These are phyloP conservation scores for Candoia aspera DNA, from an alignment of 2,113 vertebrate species.

Conservation along the genomic window DNA sequence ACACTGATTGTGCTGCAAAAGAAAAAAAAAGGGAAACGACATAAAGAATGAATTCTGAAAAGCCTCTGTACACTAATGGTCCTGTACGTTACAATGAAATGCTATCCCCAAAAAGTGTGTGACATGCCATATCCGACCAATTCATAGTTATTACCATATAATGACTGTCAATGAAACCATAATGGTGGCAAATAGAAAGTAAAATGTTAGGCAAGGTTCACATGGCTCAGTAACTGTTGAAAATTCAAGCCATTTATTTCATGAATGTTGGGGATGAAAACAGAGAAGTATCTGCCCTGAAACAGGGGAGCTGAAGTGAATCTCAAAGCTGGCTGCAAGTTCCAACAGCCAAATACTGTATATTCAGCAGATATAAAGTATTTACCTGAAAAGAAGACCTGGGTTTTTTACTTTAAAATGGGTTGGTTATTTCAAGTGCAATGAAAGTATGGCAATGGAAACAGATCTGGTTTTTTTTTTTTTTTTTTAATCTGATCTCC, in stretches of 20 bases:
- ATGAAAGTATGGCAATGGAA: background rate
- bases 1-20: slow-evolving; percentile 58
- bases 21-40: background rate
- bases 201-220: slow-evolving; percentile 48
- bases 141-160: slow-evolving; percentile 57
- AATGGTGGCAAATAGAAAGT: slow-evolving; percentile 45
- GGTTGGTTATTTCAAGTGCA: background rate
- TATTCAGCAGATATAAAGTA: too few species aligned
- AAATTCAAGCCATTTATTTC: slow-evolving; percentile 8
- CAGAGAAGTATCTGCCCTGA: background rate
- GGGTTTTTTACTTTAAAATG: background rate
- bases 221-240: slow-evolving; percentile 13
- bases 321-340: background rate
- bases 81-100: slow-evolving; percentile 48
- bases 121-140: slow-evolving; percentile 58
- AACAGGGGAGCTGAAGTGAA: background rate
- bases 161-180: slow-evolving; percentile 60
- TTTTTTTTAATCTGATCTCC: background rate
- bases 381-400: background rate
- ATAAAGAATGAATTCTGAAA: slow-evolving; percentile 45
- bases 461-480: background rate
- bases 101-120: slow-evolving; percentile 25
- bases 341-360: too few species aligned
- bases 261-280: background rate
- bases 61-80: slow-evolving; percentile 34